Evolutionary conservation across 2,113 vertebrate genomes (phyloP).

Genomic region (Neodon shergylaensis): DNA sequence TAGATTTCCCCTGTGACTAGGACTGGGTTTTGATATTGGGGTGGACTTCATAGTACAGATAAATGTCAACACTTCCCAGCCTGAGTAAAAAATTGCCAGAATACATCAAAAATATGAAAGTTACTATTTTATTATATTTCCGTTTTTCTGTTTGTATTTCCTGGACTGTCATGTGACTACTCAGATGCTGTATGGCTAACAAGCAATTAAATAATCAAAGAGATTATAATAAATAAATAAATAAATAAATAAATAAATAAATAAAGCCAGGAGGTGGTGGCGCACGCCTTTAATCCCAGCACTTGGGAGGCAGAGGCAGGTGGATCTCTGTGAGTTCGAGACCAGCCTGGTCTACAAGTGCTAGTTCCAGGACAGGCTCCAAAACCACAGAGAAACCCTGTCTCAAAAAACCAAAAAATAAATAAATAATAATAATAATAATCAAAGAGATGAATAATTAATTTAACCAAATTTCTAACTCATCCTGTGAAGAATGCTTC

Average conservation of each 20-base stretch:
- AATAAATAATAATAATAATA: too few relatives aligned
- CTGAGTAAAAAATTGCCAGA: neutral
- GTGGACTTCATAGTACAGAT: neutral
- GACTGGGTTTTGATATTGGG: neutral
- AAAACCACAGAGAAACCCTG: too few relatives aligned
- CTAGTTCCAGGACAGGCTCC: too few relatives aligned
- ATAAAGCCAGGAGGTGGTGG: too few relatives aligned
- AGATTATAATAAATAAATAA: too few relatives aligned
- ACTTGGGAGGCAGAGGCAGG: too few relatives aligned
- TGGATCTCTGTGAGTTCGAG: too few relatives aligned
- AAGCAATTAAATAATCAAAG: neutral
- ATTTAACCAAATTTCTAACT: neutral
- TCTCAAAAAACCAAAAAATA: too few relatives aligned
- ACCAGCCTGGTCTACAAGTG: too few relatives aligned
- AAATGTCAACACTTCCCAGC: neutral
- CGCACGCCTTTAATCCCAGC: too few relatives aligned
- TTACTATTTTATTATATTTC: neutral
- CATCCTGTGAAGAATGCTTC: too few relatives aligned
- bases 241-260: too few relatives aligned
- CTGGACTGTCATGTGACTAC: neutral
- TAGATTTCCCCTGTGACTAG: neutral
- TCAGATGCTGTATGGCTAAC: neutral
- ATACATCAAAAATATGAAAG: neutral
- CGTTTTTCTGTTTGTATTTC: neutral
- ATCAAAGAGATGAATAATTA: neutral